Base-by-base conservation (phyloP, 2,888 invertebrate species). In the Heteromyza rotundicornis region DNA sequence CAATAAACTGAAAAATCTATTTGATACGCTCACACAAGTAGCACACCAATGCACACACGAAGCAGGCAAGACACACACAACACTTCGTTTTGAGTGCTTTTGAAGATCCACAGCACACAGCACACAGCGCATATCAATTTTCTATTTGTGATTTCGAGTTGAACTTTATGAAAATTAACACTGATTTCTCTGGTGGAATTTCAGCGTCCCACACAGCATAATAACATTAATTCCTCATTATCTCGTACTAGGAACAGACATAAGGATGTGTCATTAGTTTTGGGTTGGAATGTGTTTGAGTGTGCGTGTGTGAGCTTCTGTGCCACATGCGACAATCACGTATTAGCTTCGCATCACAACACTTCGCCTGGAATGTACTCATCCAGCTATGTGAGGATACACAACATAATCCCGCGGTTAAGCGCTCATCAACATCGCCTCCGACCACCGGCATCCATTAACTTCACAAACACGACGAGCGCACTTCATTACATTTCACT, bases 141-240 rank as follows among this genome's bases (percentile, higher is more conserved):
- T n/a, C n/a, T n/a, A n/a, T n/a, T n/a, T 40, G 40, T 7, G n/a
- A 40, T 40, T 40, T 7, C 10, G 10, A n/a, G 40, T 40, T 40
- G 40, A 10, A 3, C 40, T 47, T 47, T 17, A 20, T 47, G 20
- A 47, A 20, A 17, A 47, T 47, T 20, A 47, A 47, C 47, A 17
- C 17, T 19, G 17, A 47, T 47, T 47, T 47, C 5, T 17, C 17
- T 5, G 17, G 2, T 47, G 5, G 19, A 19, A 47, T 40, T 14
- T 40, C 10, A 5, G 50, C 57, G 16, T 7, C 22, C 35, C 27
- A 23, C 2, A 14, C 23, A 2, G 17, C n/a, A 20, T 23, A 16
- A 32, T 32, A 53, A 35, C 19, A 58, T 58, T 58, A 52, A 58
- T 52, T 52, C 40, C 58, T 52, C 58, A 58, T 58, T 58, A 58